phyloP scores from a whole-genome alignment of 2,113 vertebrate genomes.

The Toxostoma redivivum region DNA sequence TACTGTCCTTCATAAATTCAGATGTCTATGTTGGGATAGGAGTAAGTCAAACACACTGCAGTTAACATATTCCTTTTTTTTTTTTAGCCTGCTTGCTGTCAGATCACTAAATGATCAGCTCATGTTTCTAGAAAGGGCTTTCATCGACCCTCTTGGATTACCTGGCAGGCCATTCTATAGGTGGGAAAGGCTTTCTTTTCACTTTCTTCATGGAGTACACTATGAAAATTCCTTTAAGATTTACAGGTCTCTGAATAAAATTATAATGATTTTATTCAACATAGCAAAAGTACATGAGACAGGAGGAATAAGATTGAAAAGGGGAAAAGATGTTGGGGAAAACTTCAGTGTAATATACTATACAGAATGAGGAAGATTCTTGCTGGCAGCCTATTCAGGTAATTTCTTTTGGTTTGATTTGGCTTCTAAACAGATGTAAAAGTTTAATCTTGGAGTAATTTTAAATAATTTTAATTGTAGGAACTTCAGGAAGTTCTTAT shows the following conservation, averaged over 20 bases:
- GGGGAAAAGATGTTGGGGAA: not conserved
- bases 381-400: not conserved
- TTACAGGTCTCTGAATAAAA: not conserved
- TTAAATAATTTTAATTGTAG: not conserved
- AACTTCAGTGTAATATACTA: not conserved
- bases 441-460: not conserved
- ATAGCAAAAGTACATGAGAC: not conserved
- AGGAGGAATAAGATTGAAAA: not conserved
- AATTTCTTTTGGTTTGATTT: not conserved
- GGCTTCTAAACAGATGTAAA: not conserved
- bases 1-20: not conserved
- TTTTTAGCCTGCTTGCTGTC: constrained; percentile 62
- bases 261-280: not conserved
- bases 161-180: constrained; percentile 92
- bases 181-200: constrained; percentile 64
- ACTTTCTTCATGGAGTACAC: not conserved
- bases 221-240: not conserved
- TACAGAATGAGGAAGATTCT: not conserved
- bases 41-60: not conserved
- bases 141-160: constrained; percentile 91
- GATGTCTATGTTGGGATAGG: not conserved
- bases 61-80: not conserved
- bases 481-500: not conserved
- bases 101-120: constrained; percentile 89
- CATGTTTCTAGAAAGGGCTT: constrained; percentile 93